phyloP scores from a whole-genome alignment of 2,797 vertebrate genomes.

The Prionace glauca region DNA sequence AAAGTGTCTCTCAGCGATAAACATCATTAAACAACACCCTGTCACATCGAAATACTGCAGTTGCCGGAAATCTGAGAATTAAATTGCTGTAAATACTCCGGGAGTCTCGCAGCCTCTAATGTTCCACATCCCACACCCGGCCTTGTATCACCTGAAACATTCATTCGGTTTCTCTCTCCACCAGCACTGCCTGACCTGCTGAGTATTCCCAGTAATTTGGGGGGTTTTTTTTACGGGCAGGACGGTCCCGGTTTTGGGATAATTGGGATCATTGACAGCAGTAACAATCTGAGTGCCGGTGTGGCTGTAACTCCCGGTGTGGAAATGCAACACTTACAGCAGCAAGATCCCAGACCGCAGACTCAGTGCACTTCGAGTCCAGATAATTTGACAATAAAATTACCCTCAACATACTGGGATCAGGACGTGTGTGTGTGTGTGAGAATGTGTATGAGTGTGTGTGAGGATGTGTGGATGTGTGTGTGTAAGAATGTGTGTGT shows the following conservation, averaged over 20 bases:
- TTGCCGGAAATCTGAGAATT: background rate
- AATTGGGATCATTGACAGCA: too few relatives aligned
- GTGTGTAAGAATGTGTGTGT: background rate
- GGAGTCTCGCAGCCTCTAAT: accelerated
- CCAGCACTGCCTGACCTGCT: background rate
- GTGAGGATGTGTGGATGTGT: background rate
- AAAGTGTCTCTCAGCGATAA: background rate
- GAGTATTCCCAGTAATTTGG: background rate
- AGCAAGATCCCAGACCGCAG: background rate
- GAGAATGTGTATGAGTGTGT: accelerated
- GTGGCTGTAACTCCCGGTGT: background rate
- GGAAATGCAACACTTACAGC: background rate
- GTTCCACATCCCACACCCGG: background rate
- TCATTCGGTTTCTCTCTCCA: background rate
- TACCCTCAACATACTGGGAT: background rate
- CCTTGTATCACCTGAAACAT: background rate
- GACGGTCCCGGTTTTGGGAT: too few relatives aligned
- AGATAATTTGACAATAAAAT: background rate
- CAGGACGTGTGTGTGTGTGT: background rate
- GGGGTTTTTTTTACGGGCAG: too few relatives aligned
- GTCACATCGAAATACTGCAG: background rate
- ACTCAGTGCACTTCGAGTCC: background rate
- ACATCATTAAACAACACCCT: background rate
- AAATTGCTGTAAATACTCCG: background rate
- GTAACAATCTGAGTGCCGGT: background rate